These are phyloP conservation scores for Holacanthella duospinosa DNA, from an alignment of 2,888 invertebrate genomes.

Conservation along the genomic window DNA sequence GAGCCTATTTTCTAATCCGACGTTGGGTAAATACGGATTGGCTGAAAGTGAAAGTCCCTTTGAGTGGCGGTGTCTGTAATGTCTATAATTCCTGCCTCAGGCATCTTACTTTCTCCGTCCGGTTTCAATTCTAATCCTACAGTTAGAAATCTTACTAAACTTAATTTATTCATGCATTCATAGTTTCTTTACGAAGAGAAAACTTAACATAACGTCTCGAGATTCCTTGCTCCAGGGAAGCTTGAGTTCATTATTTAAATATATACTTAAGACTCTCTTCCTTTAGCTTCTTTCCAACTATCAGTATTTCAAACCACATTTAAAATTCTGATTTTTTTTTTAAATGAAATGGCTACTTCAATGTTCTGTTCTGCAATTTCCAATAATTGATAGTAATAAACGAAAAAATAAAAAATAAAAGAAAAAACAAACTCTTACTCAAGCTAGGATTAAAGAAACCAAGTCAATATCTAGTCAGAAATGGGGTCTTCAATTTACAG, in stretches of 20 bases:
- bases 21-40: neutral
- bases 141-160: neutral
- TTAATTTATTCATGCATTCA: slow-evolving; percentile 3
- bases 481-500: no score
- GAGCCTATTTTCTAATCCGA: neutral
- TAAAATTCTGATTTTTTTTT: no score
- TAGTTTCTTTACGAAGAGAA: neutral
- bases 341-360: no score
- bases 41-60: neutral
- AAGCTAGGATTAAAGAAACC: no score
- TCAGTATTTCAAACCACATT: no score
- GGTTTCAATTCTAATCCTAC: neutral
- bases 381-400: no score
- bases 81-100: neutral
- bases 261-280: neutral
- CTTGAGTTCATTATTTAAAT: neutral
- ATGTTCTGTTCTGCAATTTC: no score
- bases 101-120: neutral
- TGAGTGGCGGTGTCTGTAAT: neutral
- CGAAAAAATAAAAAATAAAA: no score
- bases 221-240: neutral
- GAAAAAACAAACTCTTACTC: no score
- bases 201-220: neutral
- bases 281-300: no score
- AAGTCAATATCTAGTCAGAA: no score